phyloP scores from a whole-genome alignment of 1,140 invertebrate genomes.

The Drosophila melanogaster region Release_6_plus_ISO1_MT NT_033779.5:5268001-5268500 shows the following conservation, averaged over 20 bases:
- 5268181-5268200: constrained; percentile 81
- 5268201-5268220: constrained; percentile 76
- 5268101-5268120: constrained; percentile 85
- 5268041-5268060: constrained; percentile 89
- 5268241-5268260: constrained; percentile 55
- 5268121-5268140: constrained; percentile 87
- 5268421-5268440: not conserved
- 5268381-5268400: too few relatives aligned
- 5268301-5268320: not conserved
- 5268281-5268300: constrained; percentile 46
- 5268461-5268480: not conserved
- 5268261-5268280: constrained; percentile 60
- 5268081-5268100: constrained; percentile 87
- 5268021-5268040: constrained; percentile 87
- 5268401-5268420: too few relatives aligned
- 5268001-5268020: constrained; percentile 85
- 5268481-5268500: not conserved
- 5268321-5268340: not conserved
- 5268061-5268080: constrained; percentile 91
- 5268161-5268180: constrained; percentile 85
- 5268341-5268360: too few relatives aligned
- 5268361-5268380: too few relatives aligned
- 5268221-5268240: constrained; percentile 50
- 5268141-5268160: constrained; percentile 78
- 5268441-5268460: not conserved